Conservation (phyloP, 2,797 vertebrate species). For the Poecilia wingei region DNA sequence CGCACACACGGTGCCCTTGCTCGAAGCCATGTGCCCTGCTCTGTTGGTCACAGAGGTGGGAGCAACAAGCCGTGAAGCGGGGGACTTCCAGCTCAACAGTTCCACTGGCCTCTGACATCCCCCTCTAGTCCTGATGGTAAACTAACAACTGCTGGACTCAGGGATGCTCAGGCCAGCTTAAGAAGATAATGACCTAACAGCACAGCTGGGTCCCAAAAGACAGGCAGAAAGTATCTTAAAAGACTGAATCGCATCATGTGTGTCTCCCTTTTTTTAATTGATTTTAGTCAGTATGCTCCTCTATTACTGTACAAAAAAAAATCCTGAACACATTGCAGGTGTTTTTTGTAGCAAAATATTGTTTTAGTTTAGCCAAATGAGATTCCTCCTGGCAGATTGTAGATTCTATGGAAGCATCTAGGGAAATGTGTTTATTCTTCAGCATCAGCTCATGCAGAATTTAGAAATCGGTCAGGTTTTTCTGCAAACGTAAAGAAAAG, state of each 20-base stretch:
- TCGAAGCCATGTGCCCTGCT: constrained; percentile 48
- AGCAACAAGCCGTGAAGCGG: constrained; percentile 68
- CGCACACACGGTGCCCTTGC: constrained; percentile 64
- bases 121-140: constrained; percentile 60
- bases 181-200: constrained; percentile 52
- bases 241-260: neutral
- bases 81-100: constrained; percentile 63
- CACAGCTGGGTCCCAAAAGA: constrained; percentile 10
- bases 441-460: neutral
- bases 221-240: constrained; percentile 9
- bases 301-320: neutral
- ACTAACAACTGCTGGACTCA: constrained; percentile 40
- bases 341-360: neutral
- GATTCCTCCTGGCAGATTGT: neutral
- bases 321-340: neutral
- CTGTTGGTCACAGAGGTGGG: constrained; percentile 64
- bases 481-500: neutral
- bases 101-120: constrained; percentile 57
- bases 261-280: neutral
- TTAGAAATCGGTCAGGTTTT: neutral
- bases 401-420: neutral
- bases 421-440: neutral
- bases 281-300: neutral
- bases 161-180: constrained; percentile 27
- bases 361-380: neutral